A percentile compares a stretch with the other conserved stretches of the same genome.
Evolutionary conservation across 2,113 vertebrate species (phyloP).

Genomic region (Struthio camelus): DNA sequence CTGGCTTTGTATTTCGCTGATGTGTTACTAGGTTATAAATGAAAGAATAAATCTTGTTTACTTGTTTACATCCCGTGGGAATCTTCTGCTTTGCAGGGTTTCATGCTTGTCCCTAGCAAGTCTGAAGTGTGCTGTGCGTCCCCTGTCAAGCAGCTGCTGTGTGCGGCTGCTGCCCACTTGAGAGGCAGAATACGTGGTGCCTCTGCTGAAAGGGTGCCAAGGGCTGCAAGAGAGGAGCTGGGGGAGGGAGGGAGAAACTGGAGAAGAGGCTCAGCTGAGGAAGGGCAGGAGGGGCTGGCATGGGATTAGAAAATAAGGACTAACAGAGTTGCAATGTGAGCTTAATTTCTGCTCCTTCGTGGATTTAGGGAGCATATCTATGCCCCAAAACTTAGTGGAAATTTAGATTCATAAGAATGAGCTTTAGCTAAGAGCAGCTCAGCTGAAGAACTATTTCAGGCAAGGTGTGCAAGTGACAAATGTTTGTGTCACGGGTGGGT

Average conservation of each 20-base stretch:
- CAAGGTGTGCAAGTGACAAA: neutral
- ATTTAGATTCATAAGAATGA: accelerated
- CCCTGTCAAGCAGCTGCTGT: neutral
- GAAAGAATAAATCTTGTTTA: conserved; percentile 49
- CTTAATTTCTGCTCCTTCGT: neutral
- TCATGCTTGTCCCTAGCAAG: neutral
- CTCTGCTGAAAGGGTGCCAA: neutral
- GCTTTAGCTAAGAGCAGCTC: neutral
- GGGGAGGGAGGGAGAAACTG: neutral
- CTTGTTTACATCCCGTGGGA: conserved; percentile 52
- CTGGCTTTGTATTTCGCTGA: neutral
- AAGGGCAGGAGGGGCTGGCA: neutral
- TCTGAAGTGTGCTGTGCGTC: neutral
- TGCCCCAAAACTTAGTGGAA: accelerated
- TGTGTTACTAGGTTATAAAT: neutral
- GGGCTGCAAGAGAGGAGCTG: neutral
- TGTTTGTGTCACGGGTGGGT: accelerated
- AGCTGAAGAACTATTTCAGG: accelerated
- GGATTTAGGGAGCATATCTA: neutral
- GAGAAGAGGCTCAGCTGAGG: neutral
- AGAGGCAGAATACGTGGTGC: neutral
- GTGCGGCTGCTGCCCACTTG: neutral
- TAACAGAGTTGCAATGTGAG: neutral
- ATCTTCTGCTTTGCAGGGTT: neutral
- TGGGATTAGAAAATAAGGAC: neutral